Evolutionary conservation across 2,888 invertebrate species (phyloP), one percentile per base, ranked within the genome.

Genomic region (Gastracanthus pulcherrimus): DNA sequence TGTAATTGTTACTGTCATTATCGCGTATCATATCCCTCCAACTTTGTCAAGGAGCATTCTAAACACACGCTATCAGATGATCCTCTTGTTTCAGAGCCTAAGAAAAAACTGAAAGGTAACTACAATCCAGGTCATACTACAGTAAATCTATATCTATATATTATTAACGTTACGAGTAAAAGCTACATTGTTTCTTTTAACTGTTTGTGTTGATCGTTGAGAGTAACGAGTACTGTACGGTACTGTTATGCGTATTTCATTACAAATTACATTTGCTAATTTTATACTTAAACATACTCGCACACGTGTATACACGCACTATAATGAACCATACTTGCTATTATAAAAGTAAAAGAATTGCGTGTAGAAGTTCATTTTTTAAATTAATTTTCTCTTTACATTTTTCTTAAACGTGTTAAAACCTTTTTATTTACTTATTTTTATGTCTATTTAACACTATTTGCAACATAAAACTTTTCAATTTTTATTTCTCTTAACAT

Each of bases 1-100:
- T 70, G 41, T 45, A 26, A 23, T 23, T 36, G 31, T 71, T 70
- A 66, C 75, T 75, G 76, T 62, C 34, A 62, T 19, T 34, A 62
- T 34, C 82, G 77, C 74, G 74, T 77, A 83, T 78, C 78, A 81
- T 82, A 81, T 83, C 84, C 87, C 83, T 85, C 83, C 86, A 87
- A 87, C 84, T 86, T 89, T 90, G 88, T 88, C 89, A 87, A 89
- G 88, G 88, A 90, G 88, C 89, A 88, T 91, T 90, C 90, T 90
- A 91, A 90, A 90, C 90, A 90, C 90, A 90, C 90, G 90, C 91
- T 91, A 90, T 91, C 91, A 91, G 91, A 91, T 90, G 91, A 89
- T 94, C 94, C 93, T 93, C 94, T 95, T 95, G 94, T 95, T 95
- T 95, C 95, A 95, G 95, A 95, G 94, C 94, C 95, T 95, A 95